Conservation (phyloP, 2,888 invertebrate species). For the Polyploca ridens region DNA sequence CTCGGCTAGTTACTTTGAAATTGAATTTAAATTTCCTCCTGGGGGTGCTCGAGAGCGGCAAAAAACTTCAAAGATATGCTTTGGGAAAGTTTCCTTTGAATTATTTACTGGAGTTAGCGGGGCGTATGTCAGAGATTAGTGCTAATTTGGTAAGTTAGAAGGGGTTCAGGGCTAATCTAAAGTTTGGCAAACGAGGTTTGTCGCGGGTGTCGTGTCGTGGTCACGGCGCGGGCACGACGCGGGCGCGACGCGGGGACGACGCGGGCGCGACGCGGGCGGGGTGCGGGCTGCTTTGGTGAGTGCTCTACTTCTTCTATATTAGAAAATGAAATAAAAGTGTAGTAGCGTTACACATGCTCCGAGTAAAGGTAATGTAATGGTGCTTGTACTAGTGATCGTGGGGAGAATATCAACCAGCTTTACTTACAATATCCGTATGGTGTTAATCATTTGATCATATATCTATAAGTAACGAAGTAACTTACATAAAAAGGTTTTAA, state of each 20-base stretch:
- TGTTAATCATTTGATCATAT: no score
- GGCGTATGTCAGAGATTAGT: constrained; percentile 30
- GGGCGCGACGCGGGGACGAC: neutral
- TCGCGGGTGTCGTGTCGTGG: constrained; percentile 18
- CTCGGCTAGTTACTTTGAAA: constrained; percentile 50
- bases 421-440: no score
- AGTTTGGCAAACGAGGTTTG: constrained; percentile 40
- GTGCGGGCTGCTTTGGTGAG: neutral
- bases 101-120: constrained; percentile 32
- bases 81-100: constrained; percentile 27
- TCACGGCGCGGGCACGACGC: neutral
- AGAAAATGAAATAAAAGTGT: neutral
- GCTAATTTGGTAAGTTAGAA: constrained; percentile 35
- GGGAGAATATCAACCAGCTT: no score
- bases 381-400: no score
- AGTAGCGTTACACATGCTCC: neutral
- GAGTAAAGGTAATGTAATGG: neutral
- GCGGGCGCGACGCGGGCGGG: neutral
- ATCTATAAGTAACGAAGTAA: no score
- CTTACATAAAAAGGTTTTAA: neutral
- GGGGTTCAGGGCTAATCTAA: constrained; percentile 37
- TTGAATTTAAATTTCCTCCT: constrained; percentile 51
- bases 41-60: constrained; percentile 25
- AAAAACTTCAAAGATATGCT: constrained; percentile 30
- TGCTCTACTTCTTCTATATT: neutral